These are phyloP conservation scores for Grantiella picta DNA, from an alignment of 2,113 vertebrate species.

Conservation along the genomic window DNA sequence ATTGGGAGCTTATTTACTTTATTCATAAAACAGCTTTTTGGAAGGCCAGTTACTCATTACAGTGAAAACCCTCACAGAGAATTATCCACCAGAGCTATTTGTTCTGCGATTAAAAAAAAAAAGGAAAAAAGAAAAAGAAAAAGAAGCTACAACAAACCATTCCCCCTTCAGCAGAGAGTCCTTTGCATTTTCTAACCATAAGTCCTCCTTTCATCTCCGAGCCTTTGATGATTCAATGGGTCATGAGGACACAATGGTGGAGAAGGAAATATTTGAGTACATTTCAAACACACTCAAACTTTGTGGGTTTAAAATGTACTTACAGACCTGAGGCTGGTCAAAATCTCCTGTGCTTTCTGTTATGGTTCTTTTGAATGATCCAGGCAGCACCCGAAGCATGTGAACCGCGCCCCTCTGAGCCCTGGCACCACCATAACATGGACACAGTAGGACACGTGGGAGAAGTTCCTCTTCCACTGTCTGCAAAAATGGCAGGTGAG, in stretches of 20 bases:
- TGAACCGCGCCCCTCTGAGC: constrained; percentile 52
- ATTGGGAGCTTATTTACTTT: not conserved
- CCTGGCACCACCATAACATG: constrained; percentile 58
- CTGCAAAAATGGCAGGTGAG: constrained; percentile 65
- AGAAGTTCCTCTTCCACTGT: constrained; percentile 58
- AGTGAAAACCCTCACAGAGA: constrained; percentile 3
- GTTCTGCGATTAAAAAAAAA: constrained; percentile 18
- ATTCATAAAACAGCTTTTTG: constrained; percentile 10
- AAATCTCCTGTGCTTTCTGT: constrained; percentile 62
- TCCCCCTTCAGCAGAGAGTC: constrained; percentile 28
- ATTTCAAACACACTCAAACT: constrained; percentile 69
- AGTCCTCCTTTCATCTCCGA: constrained; percentile 43
- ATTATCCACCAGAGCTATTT: constrained; percentile 34
- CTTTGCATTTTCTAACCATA: constrained; percentile 42
- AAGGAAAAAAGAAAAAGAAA: not conserved
- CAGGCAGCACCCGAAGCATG: constrained; percentile 49
- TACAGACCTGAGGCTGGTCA: constrained; percentile 55
- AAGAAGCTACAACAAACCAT: constrained; percentile 23
- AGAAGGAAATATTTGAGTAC: constrained; percentile 64
- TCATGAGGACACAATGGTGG: constrained; percentile 46
- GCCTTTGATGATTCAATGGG: constrained; percentile 62
- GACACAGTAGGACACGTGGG: constrained; percentile 19
- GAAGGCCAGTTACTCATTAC: not conserved
- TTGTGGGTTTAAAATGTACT: constrained; percentile 63
- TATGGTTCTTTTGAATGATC: constrained; percentile 58